Evolutionary conservation across 2,113 vertebrate genomes (phyloP).

Genomic region (Semicossyphus pulcher): DNA sequence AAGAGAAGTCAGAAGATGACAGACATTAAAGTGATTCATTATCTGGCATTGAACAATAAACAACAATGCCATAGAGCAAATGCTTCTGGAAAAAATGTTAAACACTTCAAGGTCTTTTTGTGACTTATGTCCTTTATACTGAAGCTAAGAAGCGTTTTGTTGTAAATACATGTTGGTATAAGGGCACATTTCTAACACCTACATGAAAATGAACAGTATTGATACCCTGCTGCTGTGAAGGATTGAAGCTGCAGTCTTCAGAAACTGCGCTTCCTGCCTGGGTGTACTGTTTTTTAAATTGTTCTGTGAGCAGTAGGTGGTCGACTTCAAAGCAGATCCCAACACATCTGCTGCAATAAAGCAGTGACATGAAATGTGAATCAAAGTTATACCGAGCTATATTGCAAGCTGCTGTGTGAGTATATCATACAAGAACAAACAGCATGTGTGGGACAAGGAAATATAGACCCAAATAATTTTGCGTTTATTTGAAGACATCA

Average conservation of each 20-base stretch:
- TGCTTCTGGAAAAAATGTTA: background rate
- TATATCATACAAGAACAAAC: constrained; percentile 7
- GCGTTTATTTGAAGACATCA: constrained; percentile 4
- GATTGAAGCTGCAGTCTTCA: background rate
- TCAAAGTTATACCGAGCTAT: constrained; percentile 17
- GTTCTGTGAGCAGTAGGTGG: constrained; percentile 41
- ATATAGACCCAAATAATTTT: background rate
- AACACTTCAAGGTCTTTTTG: background rate
- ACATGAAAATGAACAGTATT: constrained; percentile 10
- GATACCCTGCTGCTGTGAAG: constrained; percentile 28
- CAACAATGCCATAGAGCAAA: no score
- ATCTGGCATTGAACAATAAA: no score
- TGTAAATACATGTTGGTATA: background rate
- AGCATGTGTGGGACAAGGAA: background rate
- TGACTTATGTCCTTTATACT: background rate
- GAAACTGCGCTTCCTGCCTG: constrained; percentile 19
- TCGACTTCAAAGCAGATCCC: constrained; percentile 58
- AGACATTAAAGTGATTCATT: background rate
- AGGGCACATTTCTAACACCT: background rate
- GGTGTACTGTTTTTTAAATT: constrained; percentile 44
- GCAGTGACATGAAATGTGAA: constrained; percentile 34
- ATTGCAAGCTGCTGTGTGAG: constrained; percentile 4
- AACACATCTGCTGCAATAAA: constrained; percentile 40
- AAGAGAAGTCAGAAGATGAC: background rate
- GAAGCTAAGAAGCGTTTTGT: background rate